Base-by-base conservation (phyloP, 1,140 invertebrate species). In the Tetramorium simillimum region DNA sequence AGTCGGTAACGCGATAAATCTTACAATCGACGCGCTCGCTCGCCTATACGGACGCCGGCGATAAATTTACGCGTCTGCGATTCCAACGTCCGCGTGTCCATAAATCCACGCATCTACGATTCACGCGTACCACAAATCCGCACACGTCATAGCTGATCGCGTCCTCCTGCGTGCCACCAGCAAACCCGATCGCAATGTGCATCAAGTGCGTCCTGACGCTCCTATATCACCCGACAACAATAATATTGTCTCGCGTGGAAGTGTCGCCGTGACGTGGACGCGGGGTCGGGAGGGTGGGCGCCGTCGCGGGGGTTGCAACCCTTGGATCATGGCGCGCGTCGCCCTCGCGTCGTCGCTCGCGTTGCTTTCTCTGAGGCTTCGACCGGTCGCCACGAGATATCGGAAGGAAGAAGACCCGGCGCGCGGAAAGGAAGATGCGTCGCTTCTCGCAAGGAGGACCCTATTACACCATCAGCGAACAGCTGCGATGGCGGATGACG, bases 401-500 rank as follows among this genome's bases (percentile, higher is more conserved):
- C 53, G 80, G 24, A 40, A 81, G 46, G 51, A 73, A 14, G 40
- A 72, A 3, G 53, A 58, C 2, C 10, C 21, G 2, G 9, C 21
- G n/a, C 16, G 18, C 4, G 6, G 18, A 53, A 37, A 91, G 18
- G 37, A 91, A 14, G 46, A 92, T 92, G 91, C 87, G 85, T 56
- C 91, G 89, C 14, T 65, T 88, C 33, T 87, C 91, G 18, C 60
- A 81, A 49, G 51, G 92, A 40, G 51, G 92, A 40, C 91, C 86
- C 37, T 95, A 94, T 49, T 95, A 95, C 75, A 92, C 93, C 12
- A 10, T 84, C 53, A 94, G 73, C 63, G 89, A 94, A 24, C 93
- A 93, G 16, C 84, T 95, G 62, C 92, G 92, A 90, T 95, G 95
- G 95, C 95, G 95, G 80, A 95, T 95, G 95, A 94, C 91, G 73